These are phyloP conservation scores for Caenorhabditis latens DNA, from an alignment of 1,140 invertebrate genomes.

Conservation along the genomic window DNA sequence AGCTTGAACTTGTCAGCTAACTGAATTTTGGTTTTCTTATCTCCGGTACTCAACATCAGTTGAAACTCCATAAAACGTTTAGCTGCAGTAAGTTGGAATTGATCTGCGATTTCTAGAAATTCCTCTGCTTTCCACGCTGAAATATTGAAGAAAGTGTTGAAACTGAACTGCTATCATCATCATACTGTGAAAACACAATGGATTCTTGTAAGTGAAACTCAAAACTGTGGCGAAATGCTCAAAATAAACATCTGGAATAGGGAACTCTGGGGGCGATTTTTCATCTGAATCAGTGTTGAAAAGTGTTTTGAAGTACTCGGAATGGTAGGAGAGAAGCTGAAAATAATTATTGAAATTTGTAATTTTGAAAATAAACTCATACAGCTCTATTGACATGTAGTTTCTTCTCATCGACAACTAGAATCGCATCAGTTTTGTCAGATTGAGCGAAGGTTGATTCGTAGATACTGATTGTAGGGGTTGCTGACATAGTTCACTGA, in stretches of 20 bases:
- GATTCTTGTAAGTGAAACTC: neutral
- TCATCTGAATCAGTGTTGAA: neutral
- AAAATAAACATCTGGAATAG: neutral
- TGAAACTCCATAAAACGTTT: neutral
- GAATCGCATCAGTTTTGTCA: neutral
- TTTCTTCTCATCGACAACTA: slow-evolving; percentile 15
- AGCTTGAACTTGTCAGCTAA: too few species aligned
- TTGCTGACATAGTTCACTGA: neutral
- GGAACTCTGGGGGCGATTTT: neutral
- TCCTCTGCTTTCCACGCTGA: too few species aligned
- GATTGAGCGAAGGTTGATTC: neutral
- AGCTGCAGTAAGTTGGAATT: neutral
- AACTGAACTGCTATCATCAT: too few species aligned
- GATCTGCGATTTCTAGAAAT: neutral
- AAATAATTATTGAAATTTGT: too few species aligned
- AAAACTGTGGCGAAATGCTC: neutral
- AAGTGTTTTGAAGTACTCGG: too few species aligned
- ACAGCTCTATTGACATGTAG: neutral
- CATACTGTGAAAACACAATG: too few species aligned
- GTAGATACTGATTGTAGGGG: neutral
- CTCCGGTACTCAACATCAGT: too few species aligned
- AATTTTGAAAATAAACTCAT: neutral
- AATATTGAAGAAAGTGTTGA: too few species aligned
- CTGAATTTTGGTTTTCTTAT: too few species aligned
- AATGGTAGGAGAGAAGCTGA: too few species aligned